Conservation (phyloP, 2,113 vertebrate species). For the Sula dactylatra region DNA sequence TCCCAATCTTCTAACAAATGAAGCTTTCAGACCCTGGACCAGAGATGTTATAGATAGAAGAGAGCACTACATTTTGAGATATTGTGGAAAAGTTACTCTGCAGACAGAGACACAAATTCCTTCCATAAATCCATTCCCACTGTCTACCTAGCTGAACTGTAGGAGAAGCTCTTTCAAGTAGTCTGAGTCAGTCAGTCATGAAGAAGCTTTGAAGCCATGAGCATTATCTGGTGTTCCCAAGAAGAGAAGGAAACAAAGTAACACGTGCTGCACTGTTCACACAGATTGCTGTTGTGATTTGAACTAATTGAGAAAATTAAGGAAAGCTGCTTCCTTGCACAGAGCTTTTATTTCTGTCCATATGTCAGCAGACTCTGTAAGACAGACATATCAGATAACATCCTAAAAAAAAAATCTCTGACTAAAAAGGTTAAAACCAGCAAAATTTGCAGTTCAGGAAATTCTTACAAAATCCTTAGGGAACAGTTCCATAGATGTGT, state of each 20-base stretch:
- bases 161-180: not conserved
- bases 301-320: slow-evolving; percentile 44
- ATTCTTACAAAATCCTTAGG: not conserved
- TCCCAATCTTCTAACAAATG: not conserved
- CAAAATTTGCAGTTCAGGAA: not conserved
- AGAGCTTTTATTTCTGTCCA: slow-evolving; percentile 24
- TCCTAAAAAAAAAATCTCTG: not conserved
- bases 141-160: not conserved
- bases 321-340: slow-evolving; percentile 7
- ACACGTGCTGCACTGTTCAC: slow-evolving; percentile 9
- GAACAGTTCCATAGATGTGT: not conserved
- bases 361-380: not conserved
- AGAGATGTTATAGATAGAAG: not conserved
- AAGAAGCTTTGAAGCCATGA: slow-evolving; percentile 14
- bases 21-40: not conserved
- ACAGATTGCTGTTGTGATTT: slow-evolving; percentile 18
- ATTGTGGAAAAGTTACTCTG: not conserved
- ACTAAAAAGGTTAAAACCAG: not conserved
- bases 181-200: not conserved
- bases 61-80: not conserved
- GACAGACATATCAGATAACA: not conserved
- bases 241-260: slow-evolving; percentile 9
- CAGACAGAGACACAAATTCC: not conserved
- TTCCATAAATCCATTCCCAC: not conserved
- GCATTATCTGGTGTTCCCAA: not conserved